A percentile compares a stretch with the other conserved stretches of the same genome.
Conservation (phyloP, 1,140 invertebrate genomes). For the Bombus difficillimus region DNA sequence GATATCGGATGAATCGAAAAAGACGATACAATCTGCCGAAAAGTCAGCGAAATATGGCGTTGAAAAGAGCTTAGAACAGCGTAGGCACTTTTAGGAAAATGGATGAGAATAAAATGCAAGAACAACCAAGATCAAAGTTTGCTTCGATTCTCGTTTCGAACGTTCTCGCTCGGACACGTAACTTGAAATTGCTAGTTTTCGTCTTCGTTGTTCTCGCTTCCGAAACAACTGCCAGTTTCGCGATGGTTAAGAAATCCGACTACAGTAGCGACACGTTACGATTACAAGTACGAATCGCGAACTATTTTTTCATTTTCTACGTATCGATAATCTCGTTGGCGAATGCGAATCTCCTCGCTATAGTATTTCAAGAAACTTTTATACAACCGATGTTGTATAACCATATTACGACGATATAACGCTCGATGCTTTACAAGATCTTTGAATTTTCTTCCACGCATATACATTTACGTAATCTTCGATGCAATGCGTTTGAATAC, state of each 20-base stretch:
- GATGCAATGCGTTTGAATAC: not conserved
- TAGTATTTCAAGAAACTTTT: not conserved
- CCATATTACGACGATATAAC: not conserved
- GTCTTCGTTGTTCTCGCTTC: slow-evolving; percentile 8
- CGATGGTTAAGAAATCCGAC: not conserved
- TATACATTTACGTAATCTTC: not conserved
- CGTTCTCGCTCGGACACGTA: too few relatives aligned
- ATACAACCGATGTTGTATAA: not conserved
- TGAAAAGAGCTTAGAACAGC: slow-evolving; percentile 73
- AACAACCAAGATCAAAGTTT: not conserved
- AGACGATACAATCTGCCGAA: slow-evolving; percentile 52
- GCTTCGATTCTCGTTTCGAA: not conserved
- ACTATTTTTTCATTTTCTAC: not conserved
- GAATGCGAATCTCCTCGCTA: not conserved
- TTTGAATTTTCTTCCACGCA: too few relatives aligned
- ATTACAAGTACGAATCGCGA: slow-evolving; percentile 5
- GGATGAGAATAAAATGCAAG: slow-evolving; percentile 41
- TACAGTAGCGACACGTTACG: not conserved
- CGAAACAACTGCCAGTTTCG: not conserved
- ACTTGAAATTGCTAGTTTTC: too few relatives aligned
- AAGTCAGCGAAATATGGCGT: slow-evolving; percentile 54
- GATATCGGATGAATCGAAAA: slow-evolving; percentile 50
- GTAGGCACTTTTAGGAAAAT: slow-evolving; percentile 81
- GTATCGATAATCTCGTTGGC: not conserved
- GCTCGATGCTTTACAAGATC: not conserved